Base-by-base conservation (phyloP, 2,888 invertebrate species). In the Ditula angustiorana region DNA sequence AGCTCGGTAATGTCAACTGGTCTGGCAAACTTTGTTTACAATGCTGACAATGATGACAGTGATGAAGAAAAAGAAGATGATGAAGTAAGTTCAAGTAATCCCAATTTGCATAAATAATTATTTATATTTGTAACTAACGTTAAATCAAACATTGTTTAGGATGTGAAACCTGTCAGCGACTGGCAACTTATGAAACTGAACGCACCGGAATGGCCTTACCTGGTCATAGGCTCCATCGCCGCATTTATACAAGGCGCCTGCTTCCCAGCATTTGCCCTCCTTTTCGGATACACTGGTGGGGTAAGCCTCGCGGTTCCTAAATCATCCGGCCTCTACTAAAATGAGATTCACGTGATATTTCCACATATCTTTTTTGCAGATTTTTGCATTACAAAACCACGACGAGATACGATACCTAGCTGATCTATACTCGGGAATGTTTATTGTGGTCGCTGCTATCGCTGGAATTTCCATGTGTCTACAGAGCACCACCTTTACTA, bases 401-500 rank as follows among this genome's bases (percentile, higher is more conserved):
- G 87, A 86, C 0, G 85, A 94, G 60, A 94, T 96, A 3, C 83
- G 94, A 24, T 77, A 83, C 0, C 83, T 94, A 64, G 95, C 95
- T 0, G 93, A 95, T 66, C 82, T 93, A 0, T 96, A 95, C 74
- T 94, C 96, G 0, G 92, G 95, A 1, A 86, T 95, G 70, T 96
- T 96, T 79, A 79, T 96, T 11, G 87, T 94, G 13, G 94, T 96
- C 55, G 96, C 96, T 0, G 79, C 95, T 0, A 76, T 95, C 1
- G 95, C 96, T 1, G 96, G 96, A 0, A 69, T 95, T 1, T 94
- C 95, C 4, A 95, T 95, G 72, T 95, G 95, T 74, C 79, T 95
- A 0, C 96, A 96, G 82, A 94, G 95, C 69, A 95, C 94, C 69
- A 94, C 96, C 81, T 97, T 97, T 79, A 96, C 95, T 0, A 88